These are phyloP conservation scores for Vireo altiloquus DNA, from an alignment of 2,113 vertebrate species.

Conservation along the genomic window DNA sequence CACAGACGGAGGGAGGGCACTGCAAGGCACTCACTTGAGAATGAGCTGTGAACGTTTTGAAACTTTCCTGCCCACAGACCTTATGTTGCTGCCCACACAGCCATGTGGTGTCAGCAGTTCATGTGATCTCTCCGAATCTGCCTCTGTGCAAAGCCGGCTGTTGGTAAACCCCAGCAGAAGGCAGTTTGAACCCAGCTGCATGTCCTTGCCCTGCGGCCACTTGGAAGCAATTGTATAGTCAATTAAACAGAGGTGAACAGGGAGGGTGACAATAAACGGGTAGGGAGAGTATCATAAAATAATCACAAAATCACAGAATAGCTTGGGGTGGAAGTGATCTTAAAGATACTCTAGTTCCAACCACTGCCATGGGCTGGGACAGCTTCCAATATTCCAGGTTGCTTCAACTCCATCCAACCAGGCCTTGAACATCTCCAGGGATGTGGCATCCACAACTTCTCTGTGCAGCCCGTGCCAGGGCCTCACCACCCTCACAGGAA, in stretches of 20 bases:
- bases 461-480: not conserved
- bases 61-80: constrained; percentile 31
- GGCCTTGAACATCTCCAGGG: not conserved
- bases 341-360: not conserved
- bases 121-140: not conserved
- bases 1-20: not conserved
- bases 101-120: not conserved
- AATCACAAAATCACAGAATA: not conserved
- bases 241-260: not conserved
- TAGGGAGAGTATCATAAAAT: not conserved
- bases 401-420: not conserved
- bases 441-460: not conserved
- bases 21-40: not conserved
- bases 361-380: too few species aligned
- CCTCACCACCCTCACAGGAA: not conserved
- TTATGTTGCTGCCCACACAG: constrained; percentile 6
- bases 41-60: not conserved
- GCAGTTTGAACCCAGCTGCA: not conserved
- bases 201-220: not conserved
- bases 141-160: not conserved
- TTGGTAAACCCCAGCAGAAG: not conserved
- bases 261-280: not conserved
- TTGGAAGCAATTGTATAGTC: not conserved
- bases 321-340: not conserved
- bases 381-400: not conserved